Percentiles rank a stretch among this genome's conserved stretches.
Conservation (phyloP, 2,113 vertebrate genomes). For the Grus americana region DNA sequence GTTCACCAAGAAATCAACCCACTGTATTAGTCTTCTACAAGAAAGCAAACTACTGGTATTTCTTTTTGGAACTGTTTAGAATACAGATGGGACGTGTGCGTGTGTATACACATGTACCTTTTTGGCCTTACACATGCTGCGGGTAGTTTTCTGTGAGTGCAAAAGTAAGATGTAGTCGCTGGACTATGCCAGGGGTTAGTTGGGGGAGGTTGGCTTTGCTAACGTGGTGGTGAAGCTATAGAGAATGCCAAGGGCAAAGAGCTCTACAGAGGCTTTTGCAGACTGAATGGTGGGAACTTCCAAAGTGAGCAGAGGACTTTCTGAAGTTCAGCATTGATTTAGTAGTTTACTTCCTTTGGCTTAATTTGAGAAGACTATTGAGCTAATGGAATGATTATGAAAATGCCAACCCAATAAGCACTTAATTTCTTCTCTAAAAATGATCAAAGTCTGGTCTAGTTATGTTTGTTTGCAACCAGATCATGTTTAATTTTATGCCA, state of each 20-base stretch:
- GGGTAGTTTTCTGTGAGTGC: not conserved
- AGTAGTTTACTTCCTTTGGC: not conserved
- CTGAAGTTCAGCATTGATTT: not conserved
- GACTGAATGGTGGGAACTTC: not conserved
- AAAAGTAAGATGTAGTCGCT: not conserved
- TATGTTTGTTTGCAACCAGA: not conserved
- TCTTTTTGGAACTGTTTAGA: not conserved
- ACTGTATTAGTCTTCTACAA: not conserved
- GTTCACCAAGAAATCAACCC: not conserved
- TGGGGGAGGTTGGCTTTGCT: not conserved
- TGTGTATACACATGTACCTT: fast-evolving
- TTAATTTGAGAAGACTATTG: not conserved
- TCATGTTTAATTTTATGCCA: not conserved
- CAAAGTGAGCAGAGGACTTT: not conserved
- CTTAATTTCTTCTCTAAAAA: not conserved
- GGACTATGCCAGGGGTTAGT: too few relatives aligned
- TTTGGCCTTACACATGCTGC: not conserved
- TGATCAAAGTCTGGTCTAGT: not conserved
- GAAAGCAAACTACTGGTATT: not conserved
- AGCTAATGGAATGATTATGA: not conserved
- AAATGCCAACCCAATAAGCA: not conserved
- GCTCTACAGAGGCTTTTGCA: not conserved
- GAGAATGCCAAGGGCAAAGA: not conserved
- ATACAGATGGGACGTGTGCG: not conserved
- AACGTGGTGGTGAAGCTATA: not conserved